Evolutionary conservation across 1,140 invertebrate genomes (phyloP), one percentile per base, ranked within the genome.

Genomic region (Notospermus geniculatus): DNA sequence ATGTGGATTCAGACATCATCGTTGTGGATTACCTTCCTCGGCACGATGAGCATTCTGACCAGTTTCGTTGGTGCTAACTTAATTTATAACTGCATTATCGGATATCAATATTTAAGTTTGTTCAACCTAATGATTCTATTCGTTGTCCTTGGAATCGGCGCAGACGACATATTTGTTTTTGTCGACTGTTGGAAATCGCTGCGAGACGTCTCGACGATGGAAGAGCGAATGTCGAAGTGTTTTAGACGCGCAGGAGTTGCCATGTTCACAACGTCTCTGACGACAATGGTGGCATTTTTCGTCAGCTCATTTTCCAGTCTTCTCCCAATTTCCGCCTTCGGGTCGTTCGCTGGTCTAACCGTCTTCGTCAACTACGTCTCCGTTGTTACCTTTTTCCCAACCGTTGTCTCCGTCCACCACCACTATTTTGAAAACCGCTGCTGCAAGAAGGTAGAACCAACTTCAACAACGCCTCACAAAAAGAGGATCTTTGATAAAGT

Each of bases 131-230:
- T 50, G 46, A 9, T n/a, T 4, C n/a, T 50, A 9, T 50, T 50
- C n/a, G 25, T 50, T 9, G 25, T 50, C 25, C 46, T 50, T 9
- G 46, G 46, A 19, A 50, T 50, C 46, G 46, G 46, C n/a, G 46
- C 46, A 19, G 46, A 50, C 46, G 46, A 50, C n/a, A 50, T 50
- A 50, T 50, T 50, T 27, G 46, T 50, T 50, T 50, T 22, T 50
- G n/a, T 19, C n/a, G 46, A 50, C n/a, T 22, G 25, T 27, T 50
- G 46, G 46, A 50, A 50, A n/a, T 50, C n/a, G 9, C 25, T 27
- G 46, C 46, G 46, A 5, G 19, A 50, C 46, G 9, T 50, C 19
- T 5, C 46, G n/a, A 22, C 5, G 5, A 22, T 50, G 46, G 46
- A 19, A 19, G 19, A 50, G n/a, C 46, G 46, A 9, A 27, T 50